phyloP scores from a whole-genome alignment of 2,113 vertebrate species.

The Hemicordylus capensis region DNA sequence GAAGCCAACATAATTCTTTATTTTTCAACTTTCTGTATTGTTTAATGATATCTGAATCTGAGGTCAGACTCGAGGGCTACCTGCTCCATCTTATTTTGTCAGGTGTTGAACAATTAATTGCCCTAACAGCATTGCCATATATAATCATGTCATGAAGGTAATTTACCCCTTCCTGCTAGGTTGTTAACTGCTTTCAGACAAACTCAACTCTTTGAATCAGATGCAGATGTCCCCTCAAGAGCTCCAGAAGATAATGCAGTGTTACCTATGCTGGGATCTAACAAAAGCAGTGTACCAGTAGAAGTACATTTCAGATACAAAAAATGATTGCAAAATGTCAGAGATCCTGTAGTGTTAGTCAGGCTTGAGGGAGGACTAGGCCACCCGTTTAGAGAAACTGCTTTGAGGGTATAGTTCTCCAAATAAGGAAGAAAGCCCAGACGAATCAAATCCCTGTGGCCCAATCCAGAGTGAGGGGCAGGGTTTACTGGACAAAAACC shows the following conservation, averaged over 20 bases:
- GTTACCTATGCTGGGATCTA: constrained; percentile 1
- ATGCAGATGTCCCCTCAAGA: constrained; percentile 3
- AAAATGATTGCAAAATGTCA: too few species aligned
- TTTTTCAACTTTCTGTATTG: constrained; percentile 19
- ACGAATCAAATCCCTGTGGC: too few species aligned
- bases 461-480: too few species aligned
- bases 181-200: constrained; percentile 8
- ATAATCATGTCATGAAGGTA: constrained; percentile 15
- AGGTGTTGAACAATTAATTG: constrained; percentile 44
- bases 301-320: constrained; percentile 10
- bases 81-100: constrained; percentile 43
- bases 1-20: constrained; percentile 7
- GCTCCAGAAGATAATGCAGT: constrained; percentile 27
- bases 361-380: too few species aligned
- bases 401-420: too few species aligned
- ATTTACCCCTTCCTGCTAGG: constrained; percentile 58
- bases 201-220: neutral
- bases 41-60: constrained; percentile 7
- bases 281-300: neutral
- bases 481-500: too few species aligned
- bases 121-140: constrained; percentile 27
- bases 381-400: too few species aligned
- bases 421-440: too few species aligned
- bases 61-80: constrained; percentile 40
- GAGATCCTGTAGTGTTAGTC: too few species aligned